Evolutionary conservation across 2,888 invertebrate genomes (phyloP).

Genomic region (Mythimna pallens): DNA sequence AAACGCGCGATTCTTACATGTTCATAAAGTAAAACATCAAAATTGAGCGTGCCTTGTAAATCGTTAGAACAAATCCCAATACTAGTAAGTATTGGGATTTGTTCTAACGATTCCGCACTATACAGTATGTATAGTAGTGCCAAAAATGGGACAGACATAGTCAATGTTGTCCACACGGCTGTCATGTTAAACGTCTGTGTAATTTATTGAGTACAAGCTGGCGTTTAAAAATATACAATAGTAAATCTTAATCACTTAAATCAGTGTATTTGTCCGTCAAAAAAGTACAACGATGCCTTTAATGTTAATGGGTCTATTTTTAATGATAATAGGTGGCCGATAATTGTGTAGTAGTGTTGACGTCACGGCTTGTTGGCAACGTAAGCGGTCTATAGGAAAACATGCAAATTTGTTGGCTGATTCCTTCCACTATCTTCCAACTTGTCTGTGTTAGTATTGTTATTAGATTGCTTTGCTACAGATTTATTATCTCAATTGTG

Average conservation of each 20-base stretch:
- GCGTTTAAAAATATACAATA: constrained; percentile 51
- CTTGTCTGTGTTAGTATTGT: constrained; percentile 57
- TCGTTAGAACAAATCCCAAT: constrained; percentile 46
- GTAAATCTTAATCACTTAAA: constrained; percentile 61
- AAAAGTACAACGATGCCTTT: constrained; percentile 59
- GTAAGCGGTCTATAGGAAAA: constrained; percentile 58
- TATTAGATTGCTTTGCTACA: constrained; percentile 52
- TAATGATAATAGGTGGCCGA: constrained; percentile 67
- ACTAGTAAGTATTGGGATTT: too few relatives aligned
- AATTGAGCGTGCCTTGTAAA: constrained; percentile 54
- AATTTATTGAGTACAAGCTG: constrained; percentile 55
- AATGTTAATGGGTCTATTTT: constrained; percentile 67
- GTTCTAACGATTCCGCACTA: too few relatives aligned
- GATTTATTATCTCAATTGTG: constrained; percentile 54
- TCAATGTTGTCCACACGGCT: constrained; percentile 40
- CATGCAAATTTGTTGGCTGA: constrained; percentile 63
- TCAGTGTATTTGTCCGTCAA: constrained; percentile 49
- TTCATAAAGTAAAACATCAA: constrained; percentile 71
- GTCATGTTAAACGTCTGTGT: constrained; percentile 44
- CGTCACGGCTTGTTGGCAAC: constrained; percentile 67
- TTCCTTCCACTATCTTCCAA: constrained; percentile 59
- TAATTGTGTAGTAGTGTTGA: constrained; percentile 64
- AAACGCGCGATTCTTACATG: constrained; percentile 72
- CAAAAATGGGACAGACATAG: constrained; percentile 58
- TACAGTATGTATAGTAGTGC: constrained; percentile 52